Evolutionary conservation across 2,888 invertebrate genomes (phyloP), one percentile per base, ranked within the genome.

Genomic region (Eupithecia abbreviata): DNA sequence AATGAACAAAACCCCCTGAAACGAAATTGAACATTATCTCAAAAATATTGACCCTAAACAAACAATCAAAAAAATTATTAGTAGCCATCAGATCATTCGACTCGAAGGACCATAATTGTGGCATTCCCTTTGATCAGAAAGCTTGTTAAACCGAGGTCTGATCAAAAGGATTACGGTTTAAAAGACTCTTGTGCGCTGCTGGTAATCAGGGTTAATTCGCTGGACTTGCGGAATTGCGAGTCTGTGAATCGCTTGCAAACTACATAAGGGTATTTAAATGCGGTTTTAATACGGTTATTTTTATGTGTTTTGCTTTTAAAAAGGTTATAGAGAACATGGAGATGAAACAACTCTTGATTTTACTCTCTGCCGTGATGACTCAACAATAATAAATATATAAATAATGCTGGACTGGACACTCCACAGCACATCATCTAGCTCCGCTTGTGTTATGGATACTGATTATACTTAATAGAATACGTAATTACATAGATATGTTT

Each of bases 111-210:
- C 47, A 69, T 69, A 69, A 69, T 65, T 65, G 47, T 72, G 47
- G 51, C 47, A 43, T 62, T 75, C 47, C 58, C 75, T 79, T 81
- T 78, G 76, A 80, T 74, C 73, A 65, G 30, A 68, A 74, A 77
- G 73, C 76, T 80, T 75, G 79, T 80, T 80, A 80, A 43, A 75
- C 77, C 68, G 73, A 67, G 75, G 47, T 58, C 72, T 74, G 79
- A 80, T 81, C 77, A 79, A 75, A 80, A 71, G 72, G 80, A 76
- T 80, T 81, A 79, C 75, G 78, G 76, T 72, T 73, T 78, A 70
- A 73, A 75, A 71, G 70, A 73, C 66, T 77, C 47, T 58, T 66
- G 66, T 74, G 72, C 71, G 49, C 73, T 68, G 62, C 71, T 78
- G 47, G 51, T 73, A 73, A 73, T 78, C 75, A 75, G 75, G 69